Percentiles rank a stretch among this genome's conserved stretches.
phyloP scores from a whole-genome alignment of 2,888 invertebrate genomes.

The Margaritifera margaritifera region DNA sequence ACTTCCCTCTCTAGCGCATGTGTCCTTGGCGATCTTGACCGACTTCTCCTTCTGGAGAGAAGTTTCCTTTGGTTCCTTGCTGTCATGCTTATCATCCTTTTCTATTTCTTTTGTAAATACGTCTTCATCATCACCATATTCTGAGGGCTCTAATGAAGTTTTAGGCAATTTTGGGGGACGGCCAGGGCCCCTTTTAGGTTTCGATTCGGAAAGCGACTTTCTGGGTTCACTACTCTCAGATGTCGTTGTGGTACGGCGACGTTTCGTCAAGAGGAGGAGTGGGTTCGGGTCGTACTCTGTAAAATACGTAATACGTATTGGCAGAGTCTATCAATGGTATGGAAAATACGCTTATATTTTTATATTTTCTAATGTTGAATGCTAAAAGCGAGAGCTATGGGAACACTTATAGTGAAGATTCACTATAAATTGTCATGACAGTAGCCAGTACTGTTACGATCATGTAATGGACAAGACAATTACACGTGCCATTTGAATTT shows the following conservation, averaged over 20 bases:
- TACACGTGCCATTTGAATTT: too few relatives aligned
- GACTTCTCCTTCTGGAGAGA: background rate
- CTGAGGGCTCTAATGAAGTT: conserved; percentile 20
- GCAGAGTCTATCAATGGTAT: background rate
- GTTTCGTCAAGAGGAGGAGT: conserved; percentile 83
- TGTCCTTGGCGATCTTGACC: too few relatives aligned
- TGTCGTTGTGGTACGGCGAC: conserved; percentile 80
- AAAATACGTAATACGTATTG: conserved; percentile 59
- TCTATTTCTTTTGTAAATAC: conserved; percentile 28
- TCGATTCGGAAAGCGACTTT: conserved; percentile 26
- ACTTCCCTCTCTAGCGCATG: too few relatives aligned
- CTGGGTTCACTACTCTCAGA: conserved; percentile 49
- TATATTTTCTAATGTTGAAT: too few relatives aligned
- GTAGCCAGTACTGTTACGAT: too few relatives aligned
- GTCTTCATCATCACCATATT: conserved; percentile 33
- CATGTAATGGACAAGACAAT: too few relatives aligned
- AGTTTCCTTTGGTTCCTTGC: conserved; percentile 2
- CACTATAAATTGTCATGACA: too few relatives aligned
- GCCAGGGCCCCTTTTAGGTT: conserved; percentile 46
- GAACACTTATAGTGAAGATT: too few relatives aligned
- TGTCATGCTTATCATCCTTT: conserved; percentile 15
- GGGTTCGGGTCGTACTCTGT: conserved; percentile 89
- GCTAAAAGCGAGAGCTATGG: too few relatives aligned
- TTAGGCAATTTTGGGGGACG: conserved; percentile 41
- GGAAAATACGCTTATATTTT: too few relatives aligned